These are phyloP conservation scores for Lasioglossum morio DNA, from an alignment of 2,888 invertebrate species.

Conservation along the genomic window DNA sequence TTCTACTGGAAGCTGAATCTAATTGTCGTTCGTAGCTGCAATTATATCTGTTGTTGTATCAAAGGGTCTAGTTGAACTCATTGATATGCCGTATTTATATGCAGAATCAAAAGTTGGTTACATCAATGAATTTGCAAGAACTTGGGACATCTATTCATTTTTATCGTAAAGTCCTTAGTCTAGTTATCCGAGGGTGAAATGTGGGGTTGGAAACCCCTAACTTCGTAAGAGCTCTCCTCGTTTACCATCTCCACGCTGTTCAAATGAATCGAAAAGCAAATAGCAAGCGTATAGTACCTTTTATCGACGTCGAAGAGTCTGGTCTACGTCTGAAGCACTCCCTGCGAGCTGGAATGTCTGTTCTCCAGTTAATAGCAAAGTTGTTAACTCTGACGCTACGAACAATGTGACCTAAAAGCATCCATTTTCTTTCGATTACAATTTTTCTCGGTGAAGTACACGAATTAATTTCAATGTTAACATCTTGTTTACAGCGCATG, in stretches of 20 bases:
- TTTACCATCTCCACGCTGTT: not conserved
- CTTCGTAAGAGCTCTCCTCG: not conserved
- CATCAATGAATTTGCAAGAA: too few relatives aligned
- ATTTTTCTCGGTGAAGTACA: not conserved
- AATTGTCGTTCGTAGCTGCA: not conserved
- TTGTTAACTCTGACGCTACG: not conserved
- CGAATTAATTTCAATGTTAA: not conserved
- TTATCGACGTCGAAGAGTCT: not conserved
- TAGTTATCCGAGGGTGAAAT: not conserved
- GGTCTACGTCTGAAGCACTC: not conserved
- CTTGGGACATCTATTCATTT: not conserved
- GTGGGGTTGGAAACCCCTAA: not conserved
- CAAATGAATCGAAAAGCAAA: not conserved
- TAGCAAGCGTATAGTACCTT: not conserved
- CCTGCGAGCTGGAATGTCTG: not conserved
- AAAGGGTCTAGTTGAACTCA: too few relatives aligned
- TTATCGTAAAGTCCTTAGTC: not conserved
- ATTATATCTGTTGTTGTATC: too few relatives aligned
- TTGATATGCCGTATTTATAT: too few relatives aligned
- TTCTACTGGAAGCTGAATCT: too few relatives aligned
- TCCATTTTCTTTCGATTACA: not conserved
- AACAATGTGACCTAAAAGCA: not conserved
- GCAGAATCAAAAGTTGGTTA: too few relatives aligned
- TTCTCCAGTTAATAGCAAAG: not conserved
- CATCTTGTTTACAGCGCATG: not conserved